Conservation (phyloP, 2,113 vertebrate genomes). For the Melanerpes formicivorus region DNA sequence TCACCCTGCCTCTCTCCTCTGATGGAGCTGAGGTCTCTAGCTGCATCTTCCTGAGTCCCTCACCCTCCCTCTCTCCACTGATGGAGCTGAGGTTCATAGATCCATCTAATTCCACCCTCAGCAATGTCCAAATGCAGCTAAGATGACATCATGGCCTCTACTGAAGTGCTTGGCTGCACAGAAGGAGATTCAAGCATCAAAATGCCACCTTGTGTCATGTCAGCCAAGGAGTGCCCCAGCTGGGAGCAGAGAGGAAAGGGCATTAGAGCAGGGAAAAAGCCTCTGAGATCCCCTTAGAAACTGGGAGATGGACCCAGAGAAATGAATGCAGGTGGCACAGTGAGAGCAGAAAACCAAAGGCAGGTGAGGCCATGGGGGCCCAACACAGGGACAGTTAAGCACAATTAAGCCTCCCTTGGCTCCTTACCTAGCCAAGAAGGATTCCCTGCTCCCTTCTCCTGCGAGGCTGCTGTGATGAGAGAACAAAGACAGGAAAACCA, state of each 20-base stretch:
- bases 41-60: no score
- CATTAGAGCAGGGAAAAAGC: background rate
- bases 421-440: slow-evolving; percentile 1
- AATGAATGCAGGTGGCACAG: background rate
- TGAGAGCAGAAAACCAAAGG: background rate
- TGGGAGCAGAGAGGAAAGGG: background rate
- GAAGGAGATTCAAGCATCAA: background rate
- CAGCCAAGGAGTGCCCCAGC: background rate
- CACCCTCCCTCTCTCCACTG: no score
- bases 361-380: fast-evolving
- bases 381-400: no score
- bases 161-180: background rate
- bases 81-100: no score
- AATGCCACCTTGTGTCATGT: fast-evolving
- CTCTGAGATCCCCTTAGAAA: background rate
- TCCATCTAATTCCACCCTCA: background rate
- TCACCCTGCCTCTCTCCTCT: no score
- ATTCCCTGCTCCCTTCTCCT: background rate
- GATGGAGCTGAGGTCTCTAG: no score
- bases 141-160: fast-evolving
- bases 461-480: background rate
- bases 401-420: background rate
- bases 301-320: background rate
- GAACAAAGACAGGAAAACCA: background rate
- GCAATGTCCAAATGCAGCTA: background rate